Evolutionary conservation across 1,140 invertebrate species (phyloP).

Genomic region (Pseudomyrmex flavicornis): DNA sequence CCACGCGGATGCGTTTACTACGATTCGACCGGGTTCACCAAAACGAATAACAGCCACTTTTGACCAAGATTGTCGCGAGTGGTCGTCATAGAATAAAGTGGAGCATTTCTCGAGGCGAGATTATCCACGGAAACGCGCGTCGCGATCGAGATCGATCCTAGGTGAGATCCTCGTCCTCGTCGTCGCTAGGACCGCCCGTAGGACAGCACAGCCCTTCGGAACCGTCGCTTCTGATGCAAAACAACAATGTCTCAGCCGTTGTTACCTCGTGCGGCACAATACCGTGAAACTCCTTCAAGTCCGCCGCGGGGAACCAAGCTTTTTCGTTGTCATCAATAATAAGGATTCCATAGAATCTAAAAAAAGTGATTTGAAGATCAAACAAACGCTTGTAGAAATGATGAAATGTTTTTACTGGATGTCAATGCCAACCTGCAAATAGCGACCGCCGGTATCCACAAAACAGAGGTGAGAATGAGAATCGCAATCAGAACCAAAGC

Average conservation of each 20-base stretch:
- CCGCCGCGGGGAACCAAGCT: slow-evolving; percentile 95
- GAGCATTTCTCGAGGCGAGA: slow-evolving; percentile 58
- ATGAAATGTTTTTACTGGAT: not conserved
- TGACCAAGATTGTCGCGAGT: slow-evolving; percentile 24
- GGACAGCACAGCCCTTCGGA: slow-evolving; percentile 93
- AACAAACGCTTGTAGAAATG: not conserved
- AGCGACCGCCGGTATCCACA: slow-evolving; percentile 95
- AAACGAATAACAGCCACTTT: slow-evolving; percentile 57
- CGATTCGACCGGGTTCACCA: slow-evolving; percentile 71
- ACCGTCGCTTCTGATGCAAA: slow-evolving; percentile 93
- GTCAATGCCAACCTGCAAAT: slow-evolving; percentile 89
- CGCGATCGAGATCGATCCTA: slow-evolving; percentile 74
- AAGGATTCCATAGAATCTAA: slow-evolving; percentile 90
- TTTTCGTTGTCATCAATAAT: slow-evolving; percentile 96
- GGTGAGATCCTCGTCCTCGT: slow-evolving; percentile 83
- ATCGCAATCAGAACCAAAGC: slow-evolving; percentile 91
- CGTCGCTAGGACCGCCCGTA: slow-evolving; percentile 88
- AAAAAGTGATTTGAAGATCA: not conserved
- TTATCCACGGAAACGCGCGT: slow-evolving; percentile 43
- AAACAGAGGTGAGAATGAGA: slow-evolving; percentile 91
- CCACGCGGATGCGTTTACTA: slow-evolving; percentile 70
- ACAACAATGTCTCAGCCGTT: slow-evolving; percentile 91
- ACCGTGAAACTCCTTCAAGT: slow-evolving; percentile 94
- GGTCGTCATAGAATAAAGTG: slow-evolving; percentile 47
- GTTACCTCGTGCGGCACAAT: slow-evolving; percentile 93